Base-by-base conservation (phyloP, 2,113 vertebrate genomes). In the Fukomys damarensis region DNA sequence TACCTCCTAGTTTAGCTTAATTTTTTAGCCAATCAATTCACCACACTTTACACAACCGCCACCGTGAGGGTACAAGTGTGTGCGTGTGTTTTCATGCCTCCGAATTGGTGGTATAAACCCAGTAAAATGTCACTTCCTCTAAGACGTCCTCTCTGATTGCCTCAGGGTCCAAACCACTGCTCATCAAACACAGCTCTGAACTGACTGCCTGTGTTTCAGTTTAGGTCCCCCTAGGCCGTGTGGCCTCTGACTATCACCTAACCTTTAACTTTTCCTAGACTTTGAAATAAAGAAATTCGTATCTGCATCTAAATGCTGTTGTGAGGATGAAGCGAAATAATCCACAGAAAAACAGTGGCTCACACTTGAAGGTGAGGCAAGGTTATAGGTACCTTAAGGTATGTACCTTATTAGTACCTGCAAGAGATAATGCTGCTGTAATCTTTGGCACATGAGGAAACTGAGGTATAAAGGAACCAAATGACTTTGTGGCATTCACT, bases 311-410 rank as follows among this genome's bases (percentile, higher is more conserved):
- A 41, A 74, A 38, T 32, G 63, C 26, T 80, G 14, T 22, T 32
- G 4, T 89, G 46, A 93, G 35, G 30, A 59, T 63, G 79, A 87
- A 77, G 61, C 76, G 63, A 93, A 13, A 66, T 68, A 59, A 59
- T 32, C 9, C 14, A 56, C 22, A 35, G 72, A 61, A 43, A 95
- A 93, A 0, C 8, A 93, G 41, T n/a, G 32, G 38, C 28, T 68
- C 35, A 65, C 14, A 4, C 28, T 65, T 77, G 32, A 59, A 43
- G 49, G 16, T 16, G 14, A 92, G 41, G 54, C n/a, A 16, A 17
- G 41, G 4, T 41, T 72, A 22, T 32, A 66, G 77, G 43, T 38
- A 28, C 32, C 86, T 59, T 46, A 12, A 12, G 2, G 7, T 52
- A 4, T n/a, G 32, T 41, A 63, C 20, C 32, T 87, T 82, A 38